A percentile compares a stretch with the other conserved stretches of the same genome.
Evolutionary conservation across 2,888 invertebrate genomes (phyloP).

Genomic region (Perdita meconis): DNA sequence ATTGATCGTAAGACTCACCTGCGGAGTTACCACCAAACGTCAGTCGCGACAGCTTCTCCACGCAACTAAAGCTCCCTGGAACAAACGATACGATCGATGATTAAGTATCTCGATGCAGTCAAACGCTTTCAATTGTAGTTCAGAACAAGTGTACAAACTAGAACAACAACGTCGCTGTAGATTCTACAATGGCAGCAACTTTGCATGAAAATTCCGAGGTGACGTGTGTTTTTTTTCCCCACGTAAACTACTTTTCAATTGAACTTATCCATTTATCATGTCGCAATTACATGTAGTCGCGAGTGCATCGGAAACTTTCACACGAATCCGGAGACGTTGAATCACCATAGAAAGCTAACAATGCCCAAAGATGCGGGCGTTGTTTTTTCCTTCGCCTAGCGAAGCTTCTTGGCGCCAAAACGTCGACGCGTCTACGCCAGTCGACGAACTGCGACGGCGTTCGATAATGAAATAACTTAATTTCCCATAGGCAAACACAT

Average conservation of each 20-base stretch:
- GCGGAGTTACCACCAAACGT: conserved; percentile 41
- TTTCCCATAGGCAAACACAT: conserved; percentile 70
- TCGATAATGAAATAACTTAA: conserved; percentile 73
- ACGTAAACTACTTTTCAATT: too few relatives aligned
- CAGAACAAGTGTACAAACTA: too few relatives aligned
- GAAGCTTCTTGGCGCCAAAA: conserved; percentile 68
- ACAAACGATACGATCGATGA: conserved; percentile 4
- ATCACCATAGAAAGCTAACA: neutral
- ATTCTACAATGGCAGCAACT: too few relatives aligned
- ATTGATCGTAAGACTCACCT: conserved; percentile 37
- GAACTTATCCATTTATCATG: neutral
- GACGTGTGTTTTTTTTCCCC: too few relatives aligned
- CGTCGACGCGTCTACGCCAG: conserved; percentile 30
- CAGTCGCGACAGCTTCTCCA: conserved; percentile 4
- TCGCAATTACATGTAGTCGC: neutral
- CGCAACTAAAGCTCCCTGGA: conserved; percentile 30
- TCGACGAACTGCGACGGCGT: conserved; percentile 13
- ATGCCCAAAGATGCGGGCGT: neutral
- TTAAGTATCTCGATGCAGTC: too few relatives aligned
- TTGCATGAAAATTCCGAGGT: too few relatives aligned
- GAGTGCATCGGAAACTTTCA: too few relatives aligned
- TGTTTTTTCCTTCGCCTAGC: conserved; percentile 33
- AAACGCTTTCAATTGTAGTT: too few relatives aligned
- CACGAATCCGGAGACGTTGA: too few relatives aligned
- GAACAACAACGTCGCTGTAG: neutral